Evolutionary conservation across 2,113 vertebrate genomes (phyloP), one percentile per base, ranked within the genome.

Genomic region (Limnothrissa miodon): DNA sequence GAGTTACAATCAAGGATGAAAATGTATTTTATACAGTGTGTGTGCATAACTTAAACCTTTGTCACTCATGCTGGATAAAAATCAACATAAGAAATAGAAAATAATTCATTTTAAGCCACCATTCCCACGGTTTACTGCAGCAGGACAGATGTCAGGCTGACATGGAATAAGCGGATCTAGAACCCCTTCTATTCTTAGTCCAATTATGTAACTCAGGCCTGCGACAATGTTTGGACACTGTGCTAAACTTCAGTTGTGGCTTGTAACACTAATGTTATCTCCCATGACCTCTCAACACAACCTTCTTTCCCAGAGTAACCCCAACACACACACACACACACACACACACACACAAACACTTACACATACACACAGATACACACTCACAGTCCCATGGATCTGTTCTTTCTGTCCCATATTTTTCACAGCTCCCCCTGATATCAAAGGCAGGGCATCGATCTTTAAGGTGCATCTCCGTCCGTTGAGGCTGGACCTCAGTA

Each of bases 361-460:
- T n/a, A 42, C 42, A 42, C 2, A 4, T 6, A 42, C 2, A 42
- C 42, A 42, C 42, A 42, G 2, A 6, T 6, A 42, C 42, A 42
- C 42, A 42, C 42, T 4, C 42, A 42, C 42, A 6, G 2, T 4
- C 42, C 6, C 53, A 56, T 19, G 17, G 2, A 23, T 56, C 19
- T 56, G 53, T 56, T 56, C 53, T 74, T 33, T 80, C 48, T 70
- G 10, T 81, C 51, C 51, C 21, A 6, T 19, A 23, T 80, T 59
- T 80, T 17, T 44, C n/a, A n/a, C 85, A 96, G 96, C 95, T 0
- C 93, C 92, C 39, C 95, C 95, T 39, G 95, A 96, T 84, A 93
- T 96, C 51, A 95, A 94, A 90, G 95, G 94, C 78, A 93, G 96
- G 84, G 92, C 92, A 0, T 95, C 95, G 13, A 94, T 96, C 84